Percentiles rank a stretch among this genome's conserved stretches.
These are phyloP conservation scores for Morelia viridis DNA, from an alignment of 2,797 vertebrate species.

Conservation along the genomic window DNA sequence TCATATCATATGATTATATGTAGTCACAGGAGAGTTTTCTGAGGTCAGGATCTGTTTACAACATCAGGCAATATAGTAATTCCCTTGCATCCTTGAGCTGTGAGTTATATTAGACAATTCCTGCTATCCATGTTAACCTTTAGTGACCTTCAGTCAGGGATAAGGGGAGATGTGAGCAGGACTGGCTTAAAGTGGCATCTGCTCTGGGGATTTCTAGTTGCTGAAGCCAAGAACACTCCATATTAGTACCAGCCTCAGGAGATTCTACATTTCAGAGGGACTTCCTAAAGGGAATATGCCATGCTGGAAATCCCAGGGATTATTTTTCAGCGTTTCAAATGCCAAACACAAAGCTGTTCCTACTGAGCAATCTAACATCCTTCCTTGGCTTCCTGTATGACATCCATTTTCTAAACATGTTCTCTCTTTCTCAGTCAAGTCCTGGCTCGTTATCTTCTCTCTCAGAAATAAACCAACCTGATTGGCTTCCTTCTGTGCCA, in stretches of 20 bases:
- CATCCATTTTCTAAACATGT: not conserved
- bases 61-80: not conserved
- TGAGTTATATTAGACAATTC: conserved; percentile 11
- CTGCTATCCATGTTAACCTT: conserved; percentile 42
- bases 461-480: not conserved
- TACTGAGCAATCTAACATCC: not conserved
- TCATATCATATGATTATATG: not conserved
- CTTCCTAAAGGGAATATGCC: conserved; percentile 53
- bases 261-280: conserved; percentile 63
- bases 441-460: not conserved
- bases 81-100: conserved; percentile 2
- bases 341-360: conserved; percentile 38
- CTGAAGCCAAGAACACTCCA: conserved; percentile 52
- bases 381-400: not conserved
- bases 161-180: conserved; percentile 56
- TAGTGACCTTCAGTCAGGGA: conserved; percentile 53
- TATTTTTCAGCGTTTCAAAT: conserved; percentile 58
- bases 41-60: not conserved
- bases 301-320: conserved; percentile 39
- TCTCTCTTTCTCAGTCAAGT: not conserved
- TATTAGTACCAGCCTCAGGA: conserved; percentile 52
- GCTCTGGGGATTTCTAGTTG: conserved; percentile 59
- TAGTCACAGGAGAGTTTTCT: not conserved
- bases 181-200: conserved; percentile 60
- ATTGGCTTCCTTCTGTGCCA: not conserved